Evolutionary conservation across 1,140 invertebrate genomes (phyloP).

Genomic region (Diabrotica undecimpunctata): DNA sequence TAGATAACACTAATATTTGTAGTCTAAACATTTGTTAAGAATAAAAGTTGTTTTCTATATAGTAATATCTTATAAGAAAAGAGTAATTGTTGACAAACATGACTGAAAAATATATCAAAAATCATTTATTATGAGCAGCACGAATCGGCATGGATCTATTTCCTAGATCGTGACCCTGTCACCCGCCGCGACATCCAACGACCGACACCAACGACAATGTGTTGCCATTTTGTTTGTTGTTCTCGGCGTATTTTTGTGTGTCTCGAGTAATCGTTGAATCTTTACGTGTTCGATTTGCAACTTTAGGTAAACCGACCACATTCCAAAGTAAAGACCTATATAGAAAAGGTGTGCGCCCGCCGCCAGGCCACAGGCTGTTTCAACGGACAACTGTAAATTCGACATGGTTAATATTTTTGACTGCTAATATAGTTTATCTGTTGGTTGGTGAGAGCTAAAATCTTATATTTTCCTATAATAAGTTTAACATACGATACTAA

Average conservation of each 20-base stretch:
- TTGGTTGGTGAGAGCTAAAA: too few species aligned
- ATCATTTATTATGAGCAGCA: constrained; percentile 7
- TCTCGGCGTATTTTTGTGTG: constrained; percentile 25
- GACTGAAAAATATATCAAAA: not conserved
- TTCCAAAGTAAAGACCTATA: constrained; percentile 30
- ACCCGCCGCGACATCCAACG: not conserved
- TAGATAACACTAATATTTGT: too few species aligned
- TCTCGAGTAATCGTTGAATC: constrained; percentile 29
- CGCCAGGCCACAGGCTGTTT: not conserved
- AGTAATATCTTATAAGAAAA: too few species aligned
- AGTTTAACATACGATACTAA: too few species aligned
- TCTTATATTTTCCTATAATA: too few species aligned
- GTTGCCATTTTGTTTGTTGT: constrained; percentile 15
- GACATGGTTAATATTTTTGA: not conserved
- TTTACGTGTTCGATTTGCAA: constrained; percentile 34
- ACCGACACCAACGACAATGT: constrained; percentile 13
- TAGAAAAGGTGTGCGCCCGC: not conserved
- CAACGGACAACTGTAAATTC: constrained; percentile 6
- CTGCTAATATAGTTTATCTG: too few species aligned
- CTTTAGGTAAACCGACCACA: constrained; percentile 35
- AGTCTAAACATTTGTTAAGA: too few species aligned
- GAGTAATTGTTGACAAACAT: not conserved
- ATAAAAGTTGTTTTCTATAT: too few species aligned
- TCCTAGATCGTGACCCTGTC: constrained; percentile 18
- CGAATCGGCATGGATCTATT: constrained; percentile 9